Percentiles rank a stretch among this genome's conserved stretches.
Evolutionary conservation across 2,888 invertebrate species (phyloP).

Genomic region (Acronicta aceris): DNA sequence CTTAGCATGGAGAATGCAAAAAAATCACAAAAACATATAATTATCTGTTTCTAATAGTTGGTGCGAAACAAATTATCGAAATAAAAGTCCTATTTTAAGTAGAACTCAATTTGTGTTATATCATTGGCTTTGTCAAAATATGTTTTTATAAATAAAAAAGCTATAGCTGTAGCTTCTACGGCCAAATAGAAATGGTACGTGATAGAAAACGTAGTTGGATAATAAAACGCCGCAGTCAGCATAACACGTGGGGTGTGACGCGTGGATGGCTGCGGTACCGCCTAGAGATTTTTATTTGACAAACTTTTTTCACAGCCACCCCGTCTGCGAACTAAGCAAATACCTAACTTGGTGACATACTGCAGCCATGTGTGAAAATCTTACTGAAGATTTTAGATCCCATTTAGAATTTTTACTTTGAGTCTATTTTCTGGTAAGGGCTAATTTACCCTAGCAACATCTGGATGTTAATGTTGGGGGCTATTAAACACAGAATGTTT

Average conservation of each 20-base stretch:
- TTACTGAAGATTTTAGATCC: neutral
- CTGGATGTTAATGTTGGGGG: neutral
- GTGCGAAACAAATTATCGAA: too few relatives aligned
- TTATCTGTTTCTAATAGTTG: too few relatives aligned
- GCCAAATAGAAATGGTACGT: slow-evolving; percentile 25
- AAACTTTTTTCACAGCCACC: slow-evolving; percentile 84
- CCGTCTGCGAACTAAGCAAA: slow-evolving; percentile 87
- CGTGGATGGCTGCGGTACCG: slow-evolving; percentile 69
- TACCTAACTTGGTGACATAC: slow-evolving; percentile 72
- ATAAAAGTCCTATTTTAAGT: too few relatives aligned
- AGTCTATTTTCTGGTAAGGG: too few relatives aligned
- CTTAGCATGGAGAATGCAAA: too few relatives aligned
- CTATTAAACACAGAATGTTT: slow-evolving; percentile 10
- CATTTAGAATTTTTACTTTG: too few relatives aligned
- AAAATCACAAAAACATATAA: too few relatives aligned
- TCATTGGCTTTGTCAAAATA: too few relatives aligned
- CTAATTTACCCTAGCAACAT: too few relatives aligned
- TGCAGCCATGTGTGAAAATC: slow-evolving; percentile 23
- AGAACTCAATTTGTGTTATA: too few relatives aligned
- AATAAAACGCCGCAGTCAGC: slow-evolving; percentile 76
- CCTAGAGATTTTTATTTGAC: slow-evolving; percentile 84
- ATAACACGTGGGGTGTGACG: slow-evolving; percentile 77
- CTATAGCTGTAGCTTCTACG: neutral
- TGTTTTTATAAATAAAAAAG: neutral
- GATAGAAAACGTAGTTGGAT: slow-evolving; percentile 60